phyloP scores from a whole-genome alignment of 2,888 invertebrate species.

The Linnaemya tessellans region DNA sequence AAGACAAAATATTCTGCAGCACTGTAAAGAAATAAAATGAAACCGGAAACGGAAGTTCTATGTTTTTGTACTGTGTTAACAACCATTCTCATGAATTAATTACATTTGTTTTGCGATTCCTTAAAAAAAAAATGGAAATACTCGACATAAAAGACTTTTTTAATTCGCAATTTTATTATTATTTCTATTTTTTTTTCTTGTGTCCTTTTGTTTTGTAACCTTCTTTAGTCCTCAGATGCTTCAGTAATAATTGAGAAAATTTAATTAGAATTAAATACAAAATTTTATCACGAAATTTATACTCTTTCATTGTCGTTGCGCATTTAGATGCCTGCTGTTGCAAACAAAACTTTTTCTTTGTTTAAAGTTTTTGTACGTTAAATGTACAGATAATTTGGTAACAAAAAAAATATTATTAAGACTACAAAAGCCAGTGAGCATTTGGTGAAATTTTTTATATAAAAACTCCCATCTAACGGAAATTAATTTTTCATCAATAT shows the following conservation, averaged over 20 bases:
- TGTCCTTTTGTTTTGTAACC: constrained; percentile 10
- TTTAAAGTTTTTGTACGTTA: background rate
- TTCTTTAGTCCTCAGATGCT: constrained; percentile 39
- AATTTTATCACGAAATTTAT: constrained; percentile 53
- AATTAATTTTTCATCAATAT: constrained; percentile 55
- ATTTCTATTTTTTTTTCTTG: constrained; percentile 1
- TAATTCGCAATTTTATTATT: background rate
- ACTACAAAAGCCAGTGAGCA: constrained; percentile 22
- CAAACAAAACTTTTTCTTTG: constrained; percentile 47
- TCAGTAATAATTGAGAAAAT: constrained; percentile 57
- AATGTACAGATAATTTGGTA: background rate
- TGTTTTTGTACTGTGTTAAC: constrained; percentile 45
- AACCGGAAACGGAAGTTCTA: constrained; percentile 65
- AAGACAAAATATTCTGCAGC: constrained; percentile 54
- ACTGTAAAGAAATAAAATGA: constrained; percentile 3
- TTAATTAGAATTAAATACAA: constrained; percentile 54
- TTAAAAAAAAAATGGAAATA: background rate
- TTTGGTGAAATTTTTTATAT: constrained; percentile 29
- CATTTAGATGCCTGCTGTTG: constrained; percentile 24
- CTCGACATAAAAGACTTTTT: constrained; percentile 13
- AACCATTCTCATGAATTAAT: constrained; percentile 60
- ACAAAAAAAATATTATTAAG: background rate
- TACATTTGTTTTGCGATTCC: constrained; percentile 35
- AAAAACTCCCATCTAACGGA: constrained; percentile 39
- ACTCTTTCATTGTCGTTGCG: background rate